Conservation (phyloP, 2,113 vertebrate species). For the Microcebus tavaratra region DNA sequence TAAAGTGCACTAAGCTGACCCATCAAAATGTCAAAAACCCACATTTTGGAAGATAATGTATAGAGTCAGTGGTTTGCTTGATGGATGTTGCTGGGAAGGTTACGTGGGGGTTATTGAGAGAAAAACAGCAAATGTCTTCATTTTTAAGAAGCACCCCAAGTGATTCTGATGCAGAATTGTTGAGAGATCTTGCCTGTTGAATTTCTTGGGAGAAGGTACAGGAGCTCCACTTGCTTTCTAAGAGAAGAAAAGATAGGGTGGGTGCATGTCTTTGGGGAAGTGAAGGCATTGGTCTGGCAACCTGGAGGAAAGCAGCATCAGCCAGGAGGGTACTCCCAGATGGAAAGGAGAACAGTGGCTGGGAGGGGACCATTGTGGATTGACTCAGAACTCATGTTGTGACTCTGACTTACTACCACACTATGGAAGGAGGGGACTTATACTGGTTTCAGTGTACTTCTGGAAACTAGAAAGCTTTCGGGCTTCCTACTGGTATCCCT, state of each 20-base stretch:
- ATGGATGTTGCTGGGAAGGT: background rate
- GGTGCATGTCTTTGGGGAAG: background rate
- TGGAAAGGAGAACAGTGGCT: background rate
- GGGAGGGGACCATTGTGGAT: background rate
- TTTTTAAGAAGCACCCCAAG: background rate
- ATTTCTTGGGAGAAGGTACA: background rate
- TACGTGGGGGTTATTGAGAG: background rate
- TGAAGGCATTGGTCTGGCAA: background rate
- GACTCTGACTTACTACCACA: background rate
- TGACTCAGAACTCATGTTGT: background rate
- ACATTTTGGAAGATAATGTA: background rate
- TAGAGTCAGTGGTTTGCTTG: background rate
- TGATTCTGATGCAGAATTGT: background rate
- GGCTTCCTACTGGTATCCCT: background rate
- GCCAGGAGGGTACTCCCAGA: background rate
- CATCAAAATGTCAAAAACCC: background rate
- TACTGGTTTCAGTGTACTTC: background rate
- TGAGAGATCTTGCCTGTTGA: background rate
- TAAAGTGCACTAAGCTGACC: background rate
- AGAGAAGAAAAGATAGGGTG: background rate
- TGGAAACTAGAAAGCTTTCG: background rate
- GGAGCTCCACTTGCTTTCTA: background rate
- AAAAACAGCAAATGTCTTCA: background rate
- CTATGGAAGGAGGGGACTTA: background rate
- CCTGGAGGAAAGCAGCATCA: background rate